These are phyloP conservation scores for Sesamia inferens DNA, from an alignment of 2,888 invertebrate species.

Conservation along the genomic window DNA sequence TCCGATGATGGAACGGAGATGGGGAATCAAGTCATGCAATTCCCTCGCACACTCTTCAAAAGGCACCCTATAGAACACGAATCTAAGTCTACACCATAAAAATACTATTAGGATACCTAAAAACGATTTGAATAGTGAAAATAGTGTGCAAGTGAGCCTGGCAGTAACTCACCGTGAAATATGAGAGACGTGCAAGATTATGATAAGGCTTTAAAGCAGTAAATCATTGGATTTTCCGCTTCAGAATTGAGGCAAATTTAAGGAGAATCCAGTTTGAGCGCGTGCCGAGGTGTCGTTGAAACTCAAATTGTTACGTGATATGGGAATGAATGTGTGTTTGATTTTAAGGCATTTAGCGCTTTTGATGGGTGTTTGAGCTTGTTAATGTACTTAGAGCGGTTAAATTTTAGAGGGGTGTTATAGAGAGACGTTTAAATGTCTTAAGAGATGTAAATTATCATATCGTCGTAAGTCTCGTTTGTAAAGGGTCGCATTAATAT, in stretches of 20 bases:
- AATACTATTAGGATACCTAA: conserved; percentile 36
- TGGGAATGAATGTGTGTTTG: conserved; percentile 62
- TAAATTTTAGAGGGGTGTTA: neutral
- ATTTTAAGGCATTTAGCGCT: conserved; percentile 51
- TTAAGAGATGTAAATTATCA: neutral
- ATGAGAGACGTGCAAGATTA: conserved; percentile 89
- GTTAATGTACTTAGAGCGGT: conserved; percentile 10
- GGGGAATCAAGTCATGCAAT: no score
- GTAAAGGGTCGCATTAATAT: neutral
- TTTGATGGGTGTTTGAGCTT: conserved; percentile 47
- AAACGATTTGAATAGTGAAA: conserved; percentile 78
- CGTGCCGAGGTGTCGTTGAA: conserved; percentile 65
- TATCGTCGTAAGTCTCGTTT: neutral
- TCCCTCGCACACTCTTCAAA: no score
- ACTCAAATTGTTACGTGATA: conserved; percentile 72
- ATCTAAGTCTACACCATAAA: conserved; percentile 15
- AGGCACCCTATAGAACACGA: no score
- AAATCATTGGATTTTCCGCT: conserved; percentile 88
- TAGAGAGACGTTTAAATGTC: neutral
- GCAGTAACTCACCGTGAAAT: conserved; percentile 84
- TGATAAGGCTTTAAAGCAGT: conserved; percentile 86
- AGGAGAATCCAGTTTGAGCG: conserved; percentile 72
- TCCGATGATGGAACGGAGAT: no score
- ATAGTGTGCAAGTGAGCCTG: conserved; percentile 75
- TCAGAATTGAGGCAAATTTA: conserved; percentile 85